These are phyloP conservation scores for Perca fluviatilis DNA, from an alignment of 2,113 vertebrate species.

Conservation along the genomic window DNA sequence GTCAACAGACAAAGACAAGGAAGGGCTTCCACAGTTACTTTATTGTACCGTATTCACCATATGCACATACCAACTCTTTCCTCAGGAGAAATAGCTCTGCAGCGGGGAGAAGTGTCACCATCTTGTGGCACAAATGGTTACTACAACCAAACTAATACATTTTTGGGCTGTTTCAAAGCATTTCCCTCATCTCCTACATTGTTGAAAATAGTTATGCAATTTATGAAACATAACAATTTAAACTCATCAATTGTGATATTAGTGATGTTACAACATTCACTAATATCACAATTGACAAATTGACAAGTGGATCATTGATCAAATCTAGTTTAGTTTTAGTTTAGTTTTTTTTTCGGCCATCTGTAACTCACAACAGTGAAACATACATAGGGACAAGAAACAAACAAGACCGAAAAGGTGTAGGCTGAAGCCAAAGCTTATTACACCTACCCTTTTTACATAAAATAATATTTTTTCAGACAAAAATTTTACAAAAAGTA, in stretches of 20 bases:
- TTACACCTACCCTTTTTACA: too few relatives aligned
- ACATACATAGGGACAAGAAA: too few relatives aligned
- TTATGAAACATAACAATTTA: too few relatives aligned
- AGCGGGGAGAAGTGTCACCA: not conserved
- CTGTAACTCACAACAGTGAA: too few relatives aligned
- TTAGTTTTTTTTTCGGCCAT: too few relatives aligned
- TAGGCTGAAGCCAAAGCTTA: too few relatives aligned
- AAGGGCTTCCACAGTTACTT: not conserved
- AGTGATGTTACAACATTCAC: too few relatives aligned
- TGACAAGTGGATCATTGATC: not conserved
- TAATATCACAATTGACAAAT: not conserved
- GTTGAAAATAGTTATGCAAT: too few relatives aligned
- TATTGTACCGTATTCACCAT: not conserved
- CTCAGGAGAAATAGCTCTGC: not conserved
- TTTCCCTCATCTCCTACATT: not conserved
- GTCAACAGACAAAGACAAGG: not conserved
- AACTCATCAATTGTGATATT: too few relatives aligned
- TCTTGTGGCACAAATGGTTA: not conserved
- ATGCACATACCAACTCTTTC: not conserved
- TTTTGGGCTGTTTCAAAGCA: not conserved
- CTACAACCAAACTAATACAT: not conserved
- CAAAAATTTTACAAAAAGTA: too few relatives aligned
- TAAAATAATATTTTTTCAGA: too few relatives aligned
- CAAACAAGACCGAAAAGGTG: too few relatives aligned
- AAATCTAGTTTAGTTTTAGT: not conserved